Evolutionary conservation across 1,140 invertebrate species (phyloP).

Genomic region (Luehdorfia chinensis): DNA sequence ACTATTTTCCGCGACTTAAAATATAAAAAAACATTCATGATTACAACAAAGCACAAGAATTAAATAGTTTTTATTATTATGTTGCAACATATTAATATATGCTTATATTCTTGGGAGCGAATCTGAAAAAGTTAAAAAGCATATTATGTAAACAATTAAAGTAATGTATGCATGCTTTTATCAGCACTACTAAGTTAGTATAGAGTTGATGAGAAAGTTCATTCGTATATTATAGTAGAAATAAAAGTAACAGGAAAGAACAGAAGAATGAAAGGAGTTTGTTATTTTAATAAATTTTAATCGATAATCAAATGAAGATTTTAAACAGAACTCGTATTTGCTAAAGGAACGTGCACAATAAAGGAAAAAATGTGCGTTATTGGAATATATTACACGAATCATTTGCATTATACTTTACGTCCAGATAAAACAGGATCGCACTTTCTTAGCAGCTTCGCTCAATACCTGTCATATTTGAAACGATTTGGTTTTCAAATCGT

Average conservation of each 20-base stretch:
- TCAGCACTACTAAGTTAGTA: neutral
- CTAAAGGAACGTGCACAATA: slow-evolving; percentile 28
- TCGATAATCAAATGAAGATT: too few relatives aligned
- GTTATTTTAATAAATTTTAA: slow-evolving; percentile 21
- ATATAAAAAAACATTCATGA: slow-evolving; percentile 6
- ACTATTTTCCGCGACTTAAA: slow-evolving; percentile 14
- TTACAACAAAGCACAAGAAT: too few relatives aligned
- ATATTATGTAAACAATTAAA: slow-evolving; percentile 11
- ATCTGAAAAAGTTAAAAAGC: slow-evolving; percentile 59
- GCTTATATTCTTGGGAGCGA: slow-evolving; percentile 72
- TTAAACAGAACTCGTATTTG: slow-evolving; percentile 12
- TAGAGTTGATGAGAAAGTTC: too few relatives aligned
- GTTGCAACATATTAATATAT: slow-evolving; percentile 54
- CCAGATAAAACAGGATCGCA: neutral
- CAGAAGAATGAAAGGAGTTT: slow-evolving; percentile 17
- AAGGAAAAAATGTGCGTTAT: slow-evolving; percentile 9
- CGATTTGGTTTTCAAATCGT: too few relatives aligned
- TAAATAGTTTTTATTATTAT: too few relatives aligned
- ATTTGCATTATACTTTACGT: slow-evolving; percentile 25
- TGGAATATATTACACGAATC: slow-evolving; percentile 20
- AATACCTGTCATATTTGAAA: too few relatives aligned
- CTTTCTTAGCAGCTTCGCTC: too few relatives aligned
- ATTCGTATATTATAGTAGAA: too few relatives aligned
- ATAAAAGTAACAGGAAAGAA: slow-evolving; percentile 5
- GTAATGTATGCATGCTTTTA: slow-evolving; percentile 1